These are phyloP conservation scores for Trilocha varians DNA, from an alignment of 2,888 invertebrate genomes.

Conservation along the genomic window DNA sequence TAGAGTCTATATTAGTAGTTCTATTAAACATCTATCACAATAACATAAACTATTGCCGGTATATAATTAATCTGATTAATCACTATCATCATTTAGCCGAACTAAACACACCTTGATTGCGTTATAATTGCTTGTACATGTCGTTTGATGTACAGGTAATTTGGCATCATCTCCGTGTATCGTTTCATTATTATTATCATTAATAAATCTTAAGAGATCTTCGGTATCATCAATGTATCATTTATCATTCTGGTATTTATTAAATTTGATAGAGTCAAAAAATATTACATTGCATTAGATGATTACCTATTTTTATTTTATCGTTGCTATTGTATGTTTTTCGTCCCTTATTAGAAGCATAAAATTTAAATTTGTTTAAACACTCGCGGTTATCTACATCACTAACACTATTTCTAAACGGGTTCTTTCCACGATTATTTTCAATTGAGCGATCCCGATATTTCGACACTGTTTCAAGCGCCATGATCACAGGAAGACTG, in stretches of 20 bases:
- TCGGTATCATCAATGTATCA: background rate
- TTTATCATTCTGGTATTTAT: background rate
- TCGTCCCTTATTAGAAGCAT: no score
- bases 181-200: background rate
- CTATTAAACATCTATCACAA: background rate
- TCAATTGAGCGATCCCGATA: no score
- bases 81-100: slow-evolving; percentile 32
- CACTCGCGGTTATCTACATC: no score
- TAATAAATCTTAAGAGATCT: background rate
- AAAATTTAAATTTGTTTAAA: no score
- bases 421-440: no score
- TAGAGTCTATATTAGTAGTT: background rate
- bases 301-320: no score
- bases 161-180: slow-evolving; percentile 1
- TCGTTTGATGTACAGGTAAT: slow-evolving; percentile 31
- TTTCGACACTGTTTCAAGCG: no score
- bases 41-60: slow-evolving; percentile 13
- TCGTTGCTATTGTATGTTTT: no score
- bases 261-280: background rate
- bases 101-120: slow-evolving; percentile 48
- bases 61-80: slow-evolving; percentile 52
- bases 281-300: no score
- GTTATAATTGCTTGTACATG: slow-evolving; percentile 54
- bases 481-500: no score
- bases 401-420: no score